phyloP scores from a whole-genome alignment of 2,797 vertebrate species.

The Sphenodon punctatus region DNA sequence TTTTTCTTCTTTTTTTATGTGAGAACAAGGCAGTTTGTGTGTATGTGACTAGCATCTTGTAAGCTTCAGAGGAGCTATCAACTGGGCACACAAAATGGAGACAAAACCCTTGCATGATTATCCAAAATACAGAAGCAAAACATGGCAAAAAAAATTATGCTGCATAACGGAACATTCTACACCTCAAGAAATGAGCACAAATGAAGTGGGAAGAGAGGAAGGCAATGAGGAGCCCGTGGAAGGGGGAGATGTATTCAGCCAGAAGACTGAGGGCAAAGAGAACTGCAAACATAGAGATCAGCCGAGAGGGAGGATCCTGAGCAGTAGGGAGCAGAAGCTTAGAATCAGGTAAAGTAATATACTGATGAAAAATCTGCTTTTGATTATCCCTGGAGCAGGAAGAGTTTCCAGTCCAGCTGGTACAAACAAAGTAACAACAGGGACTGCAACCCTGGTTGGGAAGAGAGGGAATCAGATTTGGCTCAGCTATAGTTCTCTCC shows the following conservation, averaged over 20 bases:
- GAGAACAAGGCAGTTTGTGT: neutral
- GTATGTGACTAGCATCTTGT: too few species aligned
- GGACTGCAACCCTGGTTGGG: too few species aligned
- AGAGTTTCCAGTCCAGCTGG: too few species aligned
- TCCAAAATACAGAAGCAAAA: conserved; percentile 16
- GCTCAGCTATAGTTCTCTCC: too few species aligned
- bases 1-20: conserved; percentile 2
- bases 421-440: too few species aligned
- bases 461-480: too few species aligned
- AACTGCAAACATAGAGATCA: conserved; percentile 46
- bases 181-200: conserved; percentile 46
- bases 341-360: conserved; percentile 42
- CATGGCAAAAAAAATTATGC: conserved; percentile 2
- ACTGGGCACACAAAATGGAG: neutral
- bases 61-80: neutral
- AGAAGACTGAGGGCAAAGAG: conserved; percentile 57
- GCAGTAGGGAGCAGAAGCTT: conserved; percentile 31
- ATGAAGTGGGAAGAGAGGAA: conserved; percentile 42
- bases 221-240: conserved; percentile 44
- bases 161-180: conserved; percentile 14
- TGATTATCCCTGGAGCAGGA: too few species aligned
- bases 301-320: conserved; percentile 26
- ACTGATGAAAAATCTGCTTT: too few species aligned
- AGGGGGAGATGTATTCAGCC: conserved; percentile 40
- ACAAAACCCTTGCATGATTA: conserved; percentile 10